Conservation (phyloP, 1,140 invertebrate species). For the Panulirus ornatus region DNA sequence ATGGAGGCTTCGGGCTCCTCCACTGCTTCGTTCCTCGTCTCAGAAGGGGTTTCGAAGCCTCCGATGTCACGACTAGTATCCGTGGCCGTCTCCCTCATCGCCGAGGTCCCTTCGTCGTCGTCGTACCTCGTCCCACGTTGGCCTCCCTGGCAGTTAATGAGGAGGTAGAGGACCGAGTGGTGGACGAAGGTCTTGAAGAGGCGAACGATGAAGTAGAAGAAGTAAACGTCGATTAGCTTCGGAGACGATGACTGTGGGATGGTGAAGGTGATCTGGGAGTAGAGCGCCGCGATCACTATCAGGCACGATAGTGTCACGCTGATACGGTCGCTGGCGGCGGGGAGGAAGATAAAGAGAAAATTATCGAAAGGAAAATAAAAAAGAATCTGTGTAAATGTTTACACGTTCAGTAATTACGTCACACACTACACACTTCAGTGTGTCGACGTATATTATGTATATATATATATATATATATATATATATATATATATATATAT, state of each 20-base stretch:
- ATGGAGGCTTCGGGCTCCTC: not conserved
- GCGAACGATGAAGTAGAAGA: slow-evolving; percentile 41
- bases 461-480: slow-evolving; percentile 41
- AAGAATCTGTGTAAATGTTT: too few relatives aligned
- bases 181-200: slow-evolving; percentile 25
- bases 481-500: slow-evolving; percentile 38
- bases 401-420: too few relatives aligned
- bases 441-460: too few relatives aligned
- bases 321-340: not conserved
- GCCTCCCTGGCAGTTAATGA: not conserved
- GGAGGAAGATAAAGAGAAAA: too few relatives aligned
- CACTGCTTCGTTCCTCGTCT: not conserved
- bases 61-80: not conserved
- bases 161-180: not conserved
- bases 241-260: slow-evolving; percentile 24
- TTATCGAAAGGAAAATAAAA: too few relatives aligned
- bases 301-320: slow-evolving; percentile 27
- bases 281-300: slow-evolving; percentile 19
- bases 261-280: slow-evolving; percentile 31
- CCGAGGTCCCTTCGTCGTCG: not conserved
- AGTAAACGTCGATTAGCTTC: slow-evolving; percentile 25
- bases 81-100: not conserved
- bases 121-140: not conserved
- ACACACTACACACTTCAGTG: too few relatives aligned
- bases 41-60: not conserved